phyloP scores from a whole-genome alignment of 1,140 invertebrate species.

The Orius laevigatus region DNA sequence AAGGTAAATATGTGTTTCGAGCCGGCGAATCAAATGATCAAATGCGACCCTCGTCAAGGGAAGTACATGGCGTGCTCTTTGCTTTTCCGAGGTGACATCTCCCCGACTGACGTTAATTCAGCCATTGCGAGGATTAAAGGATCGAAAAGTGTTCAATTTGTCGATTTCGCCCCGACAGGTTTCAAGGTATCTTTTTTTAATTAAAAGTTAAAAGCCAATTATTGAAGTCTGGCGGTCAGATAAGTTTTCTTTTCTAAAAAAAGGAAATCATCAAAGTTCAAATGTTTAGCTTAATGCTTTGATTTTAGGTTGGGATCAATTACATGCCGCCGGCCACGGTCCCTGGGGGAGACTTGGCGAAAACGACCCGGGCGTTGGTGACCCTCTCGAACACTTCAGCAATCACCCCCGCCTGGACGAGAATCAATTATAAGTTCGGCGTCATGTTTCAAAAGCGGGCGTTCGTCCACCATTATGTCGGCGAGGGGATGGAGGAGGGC shows the following conservation, averaged over 20 bases:
- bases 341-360: conserved; percentile 38
- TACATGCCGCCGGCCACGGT: conserved; percentile 54
- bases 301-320: conserved; percentile 37
- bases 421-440: conserved; percentile 68
- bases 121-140: conserved; percentile 74
- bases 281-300: background rate
- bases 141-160: conserved; percentile 68
- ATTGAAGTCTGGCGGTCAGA: background rate
- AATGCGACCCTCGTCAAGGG: conserved; percentile 41
- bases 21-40: conserved; percentile 37
- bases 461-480: conserved; percentile 37
- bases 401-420: conserved; percentile 60
- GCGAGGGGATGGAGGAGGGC: conserved; percentile 30
- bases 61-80: conserved; percentile 47
- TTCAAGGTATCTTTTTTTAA: conserved; percentile 43
- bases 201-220: conserved; percentile 26
- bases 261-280: background rate
- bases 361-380: conserved; percentile 39
- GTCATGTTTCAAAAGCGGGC: conserved; percentile 51
- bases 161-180: conserved; percentile 54
- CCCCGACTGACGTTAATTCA: conserved; percentile 65
- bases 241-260: background rate
- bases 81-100: conserved; percentile 44
- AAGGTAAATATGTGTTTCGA: conserved; percentile 27
- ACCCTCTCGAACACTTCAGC: conserved; percentile 75